A percentile compares a stretch with the other conserved stretches of the same genome.
Conservation (phyloP, 2,888 invertebrate genomes). For the Leptopterna dolabrata region DNA sequence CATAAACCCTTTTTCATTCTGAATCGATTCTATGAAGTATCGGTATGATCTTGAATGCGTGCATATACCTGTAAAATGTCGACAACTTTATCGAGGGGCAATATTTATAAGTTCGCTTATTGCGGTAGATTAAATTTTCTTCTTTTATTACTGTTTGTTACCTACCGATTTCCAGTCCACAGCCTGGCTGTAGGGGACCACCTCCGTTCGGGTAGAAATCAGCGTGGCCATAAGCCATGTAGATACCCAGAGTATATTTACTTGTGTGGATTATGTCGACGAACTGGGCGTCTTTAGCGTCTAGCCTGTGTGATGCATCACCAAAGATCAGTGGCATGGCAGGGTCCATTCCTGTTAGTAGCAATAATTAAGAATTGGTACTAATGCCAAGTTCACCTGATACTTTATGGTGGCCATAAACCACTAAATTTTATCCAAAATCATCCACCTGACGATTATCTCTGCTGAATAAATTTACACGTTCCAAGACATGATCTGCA, state of each 20-base stretch:
- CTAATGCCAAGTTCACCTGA: neutral
- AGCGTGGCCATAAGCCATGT: conserved; percentile 69
- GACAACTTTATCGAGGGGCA: too few relatives aligned
- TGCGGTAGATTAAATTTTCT: too few relatives aligned
- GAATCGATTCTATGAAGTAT: conserved; percentile 79
- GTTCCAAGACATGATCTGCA: too few relatives aligned
- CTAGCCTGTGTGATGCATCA: conserved; percentile 74
- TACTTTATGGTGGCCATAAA: too few relatives aligned
- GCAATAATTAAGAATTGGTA: conserved; percentile 55
- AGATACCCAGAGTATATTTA: conserved; percentile 69
- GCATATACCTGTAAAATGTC: conserved; percentile 74
- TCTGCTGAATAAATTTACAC: too few relatives aligned
- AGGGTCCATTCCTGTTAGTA: conserved; percentile 77
- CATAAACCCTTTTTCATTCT: conserved; percentile 76
- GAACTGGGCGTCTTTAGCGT: conserved; percentile 76
- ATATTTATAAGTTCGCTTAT: too few relatives aligned
- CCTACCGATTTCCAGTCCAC: conserved; percentile 66
- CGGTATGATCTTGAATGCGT: conserved; percentile 84
- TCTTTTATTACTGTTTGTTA: too few relatives aligned
- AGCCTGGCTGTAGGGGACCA: conserved; percentile 69
- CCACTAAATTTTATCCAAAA: too few relatives aligned
- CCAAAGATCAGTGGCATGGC: conserved; percentile 82
- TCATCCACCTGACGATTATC: too few relatives aligned
- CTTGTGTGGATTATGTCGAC: conserved; percentile 75
- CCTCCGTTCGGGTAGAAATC: conserved; percentile 72